Percentiles rank a stretch among this genome's conserved stretches.
These are phyloP conservation scores for Gonatopus flavifemur DNA, from an alignment of 1,140 invertebrate species.

Conservation along the genomic window DNA sequence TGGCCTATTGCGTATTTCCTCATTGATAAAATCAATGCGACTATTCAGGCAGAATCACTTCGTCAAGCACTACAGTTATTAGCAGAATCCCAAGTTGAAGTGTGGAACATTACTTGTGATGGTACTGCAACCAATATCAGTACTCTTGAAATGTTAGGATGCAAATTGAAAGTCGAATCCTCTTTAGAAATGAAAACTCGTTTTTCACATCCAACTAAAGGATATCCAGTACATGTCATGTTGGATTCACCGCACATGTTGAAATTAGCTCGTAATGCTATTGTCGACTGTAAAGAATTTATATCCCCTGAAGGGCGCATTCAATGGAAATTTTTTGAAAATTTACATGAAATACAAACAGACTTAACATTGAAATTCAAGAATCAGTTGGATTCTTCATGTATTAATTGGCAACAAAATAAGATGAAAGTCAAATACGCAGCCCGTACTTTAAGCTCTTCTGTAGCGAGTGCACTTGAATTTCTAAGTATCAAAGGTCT, in stretches of 20 bases:
- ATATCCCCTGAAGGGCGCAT: neutral
- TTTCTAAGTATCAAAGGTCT: no score
- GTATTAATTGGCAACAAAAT: neutral
- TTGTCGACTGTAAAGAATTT: constrained; percentile 1
- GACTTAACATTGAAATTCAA: neutral
- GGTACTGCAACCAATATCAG: neutral
- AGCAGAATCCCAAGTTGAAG: neutral
- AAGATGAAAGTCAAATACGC: neutral
- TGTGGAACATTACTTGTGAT: neutral
- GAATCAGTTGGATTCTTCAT: neutral
- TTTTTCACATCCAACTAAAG: constrained; percentile 4
- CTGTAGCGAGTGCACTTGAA: no score
- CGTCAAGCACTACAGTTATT: neutral
- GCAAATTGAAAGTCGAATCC: neutral
- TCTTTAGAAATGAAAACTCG: neutral
- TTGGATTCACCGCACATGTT: constrained; percentile 9
- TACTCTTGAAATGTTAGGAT: neutral
- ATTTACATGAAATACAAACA: constrained; percentile 1
- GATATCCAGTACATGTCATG: constrained; percentile 1
- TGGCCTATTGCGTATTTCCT: constrained; percentile 5
- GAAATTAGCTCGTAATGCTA: constrained; percentile 6
- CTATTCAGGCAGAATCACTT: neutral
- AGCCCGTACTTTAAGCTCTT: no score
- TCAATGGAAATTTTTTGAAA: neutral
- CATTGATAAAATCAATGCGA: neutral